Base-by-base conservation (phyloP, 2,888 invertebrate genomes). In the Conchocele bisecta region DNA sequence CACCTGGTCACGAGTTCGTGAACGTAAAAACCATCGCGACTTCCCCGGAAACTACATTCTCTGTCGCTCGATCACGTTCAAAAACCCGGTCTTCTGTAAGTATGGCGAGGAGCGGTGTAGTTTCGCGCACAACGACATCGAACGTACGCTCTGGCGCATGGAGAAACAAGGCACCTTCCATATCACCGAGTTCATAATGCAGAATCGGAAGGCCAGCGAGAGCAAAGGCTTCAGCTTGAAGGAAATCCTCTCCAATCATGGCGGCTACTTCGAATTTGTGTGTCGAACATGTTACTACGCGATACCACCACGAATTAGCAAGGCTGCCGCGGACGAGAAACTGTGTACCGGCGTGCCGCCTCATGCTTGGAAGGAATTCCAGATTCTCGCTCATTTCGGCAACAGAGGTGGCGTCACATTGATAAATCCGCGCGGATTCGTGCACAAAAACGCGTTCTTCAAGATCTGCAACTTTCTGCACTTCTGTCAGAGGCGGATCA, bases 111-210 rank as follows among this genome's bases (percentile, higher is more conserved):
- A 81, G 22, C 60, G 29, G 2, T 89, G 89, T 69, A 84, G 83
- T 54, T 89, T 86, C 82, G 86, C 88, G 17, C 89, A 89, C 76
- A 87, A 84, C 64, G 72, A 75, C 3, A 75, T 83, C 11, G 89
- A 89, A 61, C 83, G 83, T 61, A 61, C 22, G 4, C 59, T 89
- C 5, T 90, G 90, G 90, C 86, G 77, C 11, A 35, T 85, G 50
- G 89, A 89, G 48, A 89, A 89, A 64, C 81, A 84, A 56, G 87
- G 84, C 7, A 44, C 57, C 3, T 90, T 89, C 64, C 81, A 81
- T 63, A 82, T 89, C 9, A 82, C 83, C 5, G 89, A 88, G 48
- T 90, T 89, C 56, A 84, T 89, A 28, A 73, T 84, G 46, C 84
- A 86, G 66, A 81, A 86, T 56, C 67, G 85, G 42, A 74, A 69